phyloP scores from a whole-genome alignment of 2,888 invertebrate species.

The Gasteruption jaculator region DNA sequence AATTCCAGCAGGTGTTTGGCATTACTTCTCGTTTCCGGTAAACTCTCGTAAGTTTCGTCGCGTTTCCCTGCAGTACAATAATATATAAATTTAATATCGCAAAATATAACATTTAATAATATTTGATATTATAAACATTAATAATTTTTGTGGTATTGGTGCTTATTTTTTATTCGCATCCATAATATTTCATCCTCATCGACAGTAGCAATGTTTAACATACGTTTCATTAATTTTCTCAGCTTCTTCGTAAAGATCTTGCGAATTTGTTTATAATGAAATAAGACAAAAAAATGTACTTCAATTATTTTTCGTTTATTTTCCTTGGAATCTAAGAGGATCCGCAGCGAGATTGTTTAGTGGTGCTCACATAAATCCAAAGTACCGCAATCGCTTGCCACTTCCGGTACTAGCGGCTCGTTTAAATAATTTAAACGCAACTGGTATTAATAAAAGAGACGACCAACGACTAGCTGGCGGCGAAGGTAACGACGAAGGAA shows the following conservation, averaged over 20 bases:
- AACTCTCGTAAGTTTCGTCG: constrained; percentile 42
- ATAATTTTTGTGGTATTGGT: not conserved
- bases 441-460: too few relatives aligned
- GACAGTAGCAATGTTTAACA: not conserved
- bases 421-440: too few relatives aligned
- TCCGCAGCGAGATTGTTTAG: constrained; percentile 39
- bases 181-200: too few relatives aligned
- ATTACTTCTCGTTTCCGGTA: constrained; percentile 42
- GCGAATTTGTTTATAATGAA: too few relatives aligned
- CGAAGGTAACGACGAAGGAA: constrained; percentile 30
- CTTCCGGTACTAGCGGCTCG: constrained; percentile 43
- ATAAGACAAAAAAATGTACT: not conserved
- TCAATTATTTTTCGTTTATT: not conserved
- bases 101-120: not conserved
- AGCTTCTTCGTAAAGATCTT: too few relatives aligned
- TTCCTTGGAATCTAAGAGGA: constrained; percentile 28
- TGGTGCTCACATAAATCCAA: constrained; percentile 39
- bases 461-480: constrained; percentile 26
- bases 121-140: not conserved
- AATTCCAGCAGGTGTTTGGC: constrained; percentile 44
- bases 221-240: too few relatives aligned
- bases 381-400: constrained; percentile 43
- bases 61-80: not conserved
- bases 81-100: constrained; percentile 12
- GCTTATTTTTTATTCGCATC: too few relatives aligned